Base-by-base conservation (phyloP, 1,140 invertebrate species). In the Geopemphigus sp. region DNA sequence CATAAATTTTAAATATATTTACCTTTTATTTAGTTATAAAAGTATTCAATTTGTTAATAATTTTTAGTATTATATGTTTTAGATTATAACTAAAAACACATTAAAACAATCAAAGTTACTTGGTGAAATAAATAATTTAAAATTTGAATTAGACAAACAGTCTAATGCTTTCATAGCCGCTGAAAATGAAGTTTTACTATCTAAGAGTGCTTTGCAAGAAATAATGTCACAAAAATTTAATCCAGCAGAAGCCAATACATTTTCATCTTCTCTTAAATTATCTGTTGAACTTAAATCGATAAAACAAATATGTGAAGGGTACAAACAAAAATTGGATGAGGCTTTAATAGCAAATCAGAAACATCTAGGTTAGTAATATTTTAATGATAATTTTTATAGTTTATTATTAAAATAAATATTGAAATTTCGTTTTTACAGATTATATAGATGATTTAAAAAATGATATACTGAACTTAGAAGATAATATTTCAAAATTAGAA, bases 201-300 rank as follows among this genome's bases (percentile, higher is more conserved):
- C 74, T 0, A 78, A 63, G 11, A 19, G 61, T 50, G n/a, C 74
- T 78, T 78, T 78, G 1, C 56, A 78, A 50, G 74, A 78, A 26
- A 47, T 78, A 5, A 0, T 63, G n/a, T 78, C 74, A 4, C 54
- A 78, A 10, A 78, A 78, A 78, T 78, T 63, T 26, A 78, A 78
- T 63, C 15, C 22, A 47, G 22, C 74, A 17, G 74, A 78, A 12
- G 59, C 45, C 3, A 78, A 78, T 3, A 45, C 63, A 50, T 61
- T 63, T 19, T 47, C 29, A 54, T 61, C 39, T 78, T 63, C 74
- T 24, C 1, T 78, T 19, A 78, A 78, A 63, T 45, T 59, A 11
- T 63, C 74, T 61, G 74, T 39, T 26, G 74, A 78, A 78, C 39
- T 78, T 14, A 78, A 78, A 61, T 78, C 74, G 14, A 22, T 56